Conservation (phyloP, 1,140 invertebrate genomes). For the Chironomus striatipennis region DNA sequence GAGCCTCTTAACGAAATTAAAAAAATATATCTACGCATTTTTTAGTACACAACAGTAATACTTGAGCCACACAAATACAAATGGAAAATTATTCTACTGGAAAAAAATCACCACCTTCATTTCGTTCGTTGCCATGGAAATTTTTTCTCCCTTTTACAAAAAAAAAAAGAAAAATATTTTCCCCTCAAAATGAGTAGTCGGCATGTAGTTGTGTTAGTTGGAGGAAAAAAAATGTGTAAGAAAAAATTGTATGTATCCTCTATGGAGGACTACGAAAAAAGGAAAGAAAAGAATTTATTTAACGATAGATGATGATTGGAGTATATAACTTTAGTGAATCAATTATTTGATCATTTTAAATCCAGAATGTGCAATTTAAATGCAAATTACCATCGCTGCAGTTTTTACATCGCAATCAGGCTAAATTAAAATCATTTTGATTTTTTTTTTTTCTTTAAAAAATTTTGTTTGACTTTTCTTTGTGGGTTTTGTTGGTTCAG, state of each 20-base stretch:
- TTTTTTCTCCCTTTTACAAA: not conserved
- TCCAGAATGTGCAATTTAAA: slow-evolving; percentile 1
- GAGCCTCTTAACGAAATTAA: too few relatives aligned
- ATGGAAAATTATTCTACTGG: not conserved
- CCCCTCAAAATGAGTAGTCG: not conserved
- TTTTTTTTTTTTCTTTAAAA: not conserved
- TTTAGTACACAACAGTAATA: not conserved
- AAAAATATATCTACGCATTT: too few relatives aligned
- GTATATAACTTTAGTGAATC: not conserved
- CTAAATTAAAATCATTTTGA: not conserved
- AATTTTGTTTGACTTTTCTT: not conserved
- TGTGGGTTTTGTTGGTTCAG: not conserved
- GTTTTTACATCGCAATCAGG: not conserved
- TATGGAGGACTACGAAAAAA: not conserved
- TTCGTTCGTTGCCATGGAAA: not conserved
- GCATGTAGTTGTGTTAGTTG: not conserved
- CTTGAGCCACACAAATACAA: not conserved
- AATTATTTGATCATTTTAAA: not conserved
- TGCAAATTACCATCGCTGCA: not conserved
- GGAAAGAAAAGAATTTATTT: slow-evolving; percentile 1
- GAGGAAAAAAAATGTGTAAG: not conserved
- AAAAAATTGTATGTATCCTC: not conserved
- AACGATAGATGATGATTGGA: slow-evolving; percentile 10
- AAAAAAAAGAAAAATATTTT: not conserved
- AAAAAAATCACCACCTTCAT: slow-evolving; percentile 7